phyloP scores from a whole-genome alignment of 2,113 vertebrate genomes.

The Gasterosteus nipponicus region DNA sequence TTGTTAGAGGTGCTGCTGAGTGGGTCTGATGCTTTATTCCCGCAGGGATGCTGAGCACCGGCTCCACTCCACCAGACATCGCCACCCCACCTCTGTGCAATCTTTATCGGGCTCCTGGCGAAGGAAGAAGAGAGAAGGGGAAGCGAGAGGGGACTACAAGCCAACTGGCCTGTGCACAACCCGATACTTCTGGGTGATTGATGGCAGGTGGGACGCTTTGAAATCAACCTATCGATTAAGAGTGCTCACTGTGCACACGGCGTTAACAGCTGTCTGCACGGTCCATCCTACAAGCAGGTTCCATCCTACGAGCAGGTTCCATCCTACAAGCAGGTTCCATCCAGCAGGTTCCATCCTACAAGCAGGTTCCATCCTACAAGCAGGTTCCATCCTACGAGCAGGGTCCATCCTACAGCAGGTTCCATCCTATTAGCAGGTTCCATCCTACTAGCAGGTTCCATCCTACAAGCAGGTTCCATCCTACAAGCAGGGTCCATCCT shows the following conservation, averaged over 20 bases:
- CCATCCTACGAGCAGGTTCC: too few relatives aligned
- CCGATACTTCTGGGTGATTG: constrained; percentile 90
- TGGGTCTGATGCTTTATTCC: constrained; percentile 98
- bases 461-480: too few relatives aligned
- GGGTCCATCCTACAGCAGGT: neutral
- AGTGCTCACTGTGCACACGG: constrained; percentile 84
- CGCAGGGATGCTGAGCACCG: constrained; percentile 72
- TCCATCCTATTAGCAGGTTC: constrained; percentile 25
- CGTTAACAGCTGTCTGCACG: constrained; percentile 87
- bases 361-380: too few relatives aligned
- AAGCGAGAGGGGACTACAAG: constrained; percentile 71
- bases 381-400: too few relatives aligned
- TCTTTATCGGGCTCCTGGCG: constrained; percentile 87
- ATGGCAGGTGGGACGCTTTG: constrained; percentile 95
- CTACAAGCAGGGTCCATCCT: too few relatives aligned
- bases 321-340: too few relatives aligned
- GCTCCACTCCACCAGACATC: neutral
- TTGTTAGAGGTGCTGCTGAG: constrained; percentile 98
- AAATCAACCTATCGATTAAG: constrained; percentile 99
- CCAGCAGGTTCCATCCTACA: too few relatives aligned
- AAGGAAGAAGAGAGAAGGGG: constrained; percentile 65
- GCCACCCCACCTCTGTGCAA: constrained; percentile 35
- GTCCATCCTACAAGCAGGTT: too few relatives aligned
- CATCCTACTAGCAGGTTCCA: constrained; percentile 17
- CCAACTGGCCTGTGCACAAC: constrained; percentile 85